These are phyloP conservation scores for Bubo bubo DNA, from an alignment of 2,113 vertebrate species.

Conservation along the genomic window DNA sequence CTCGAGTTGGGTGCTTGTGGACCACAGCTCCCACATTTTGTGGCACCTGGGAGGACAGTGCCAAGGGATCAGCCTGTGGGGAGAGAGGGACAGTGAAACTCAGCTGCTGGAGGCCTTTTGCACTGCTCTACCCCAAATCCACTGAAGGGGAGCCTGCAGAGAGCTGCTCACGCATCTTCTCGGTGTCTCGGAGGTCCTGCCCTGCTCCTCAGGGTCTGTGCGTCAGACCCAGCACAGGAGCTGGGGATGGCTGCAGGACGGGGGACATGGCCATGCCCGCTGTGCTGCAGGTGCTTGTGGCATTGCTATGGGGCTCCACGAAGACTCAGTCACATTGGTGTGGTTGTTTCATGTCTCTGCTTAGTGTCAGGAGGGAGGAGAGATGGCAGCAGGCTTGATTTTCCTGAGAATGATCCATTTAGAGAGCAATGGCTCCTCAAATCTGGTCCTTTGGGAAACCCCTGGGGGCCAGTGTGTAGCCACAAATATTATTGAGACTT, in stretches of 20 bases:
- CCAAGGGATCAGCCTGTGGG: background rate
- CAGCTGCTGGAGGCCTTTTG: background rate
- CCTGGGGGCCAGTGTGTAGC: background rate
- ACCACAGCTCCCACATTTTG: rapidly evolving
- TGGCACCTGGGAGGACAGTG: background rate
- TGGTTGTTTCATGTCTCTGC: background rate
- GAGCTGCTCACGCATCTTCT: background rate
- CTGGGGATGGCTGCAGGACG: rapidly evolving
- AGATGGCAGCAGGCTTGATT: background rate
- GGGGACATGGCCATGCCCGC: rapidly evolving
- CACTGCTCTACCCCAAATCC: background rate
- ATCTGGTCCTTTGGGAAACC: background rate
- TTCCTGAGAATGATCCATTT: background rate
- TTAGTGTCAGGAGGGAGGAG: background rate
- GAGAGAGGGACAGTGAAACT: background rate
- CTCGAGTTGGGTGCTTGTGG: rapidly evolving
- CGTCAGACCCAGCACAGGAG: background rate
- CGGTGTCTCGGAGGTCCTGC: background rate
- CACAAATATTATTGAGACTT: background rate
- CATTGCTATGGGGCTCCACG: background rate
- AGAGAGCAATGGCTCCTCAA: background rate
- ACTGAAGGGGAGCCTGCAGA: background rate
- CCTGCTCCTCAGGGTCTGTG: background rate
- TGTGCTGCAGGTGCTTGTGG: background rate
- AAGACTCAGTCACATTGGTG: background rate